Base-by-base conservation (phyloP, 2,797 vertebrate genomes). In the Periophthalmus magnuspinnatus region DNA sequence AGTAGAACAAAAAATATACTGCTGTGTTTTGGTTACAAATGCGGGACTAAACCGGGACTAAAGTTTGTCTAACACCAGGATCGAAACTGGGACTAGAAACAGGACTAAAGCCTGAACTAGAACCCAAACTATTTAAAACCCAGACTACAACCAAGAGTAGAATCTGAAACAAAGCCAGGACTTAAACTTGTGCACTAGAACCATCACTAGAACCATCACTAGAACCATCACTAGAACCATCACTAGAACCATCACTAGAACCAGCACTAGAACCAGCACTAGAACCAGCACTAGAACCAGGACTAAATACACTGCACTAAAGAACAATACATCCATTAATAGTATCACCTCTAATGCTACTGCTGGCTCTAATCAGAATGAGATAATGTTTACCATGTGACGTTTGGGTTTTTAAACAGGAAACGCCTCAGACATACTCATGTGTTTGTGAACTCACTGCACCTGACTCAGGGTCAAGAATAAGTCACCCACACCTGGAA, bases 361-460 rank as follows among this genome's bases (percentile, higher is more conserved):
- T 22, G 13, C 13, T 72, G 76, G 68, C 75, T 74, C 75, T 88
- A 76, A 88, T 60, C 32, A 36, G 58, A 60, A 8, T n/a, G 58
- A 60, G 58, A 36, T 36, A 19, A 36, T 28, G 56, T 36, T 21
- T 59, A 13, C n/a, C 17, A 17, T 34, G 59, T 61, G 34, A 61
- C n/a, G n/a, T 21, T 1, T 17, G 56, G 10, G 13, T 5, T 22
- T 41, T 21, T 6, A 34, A 38, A 82, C 81, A 86, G 90, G 90
- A 92, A 92, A 76, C 85, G 28, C 62, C 63, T 41, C 34, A 93
- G 92, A 92, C 92, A 64, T 69, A 75, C 77, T 69, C 73, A 65
- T 71, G 41, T 67, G 58, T 71, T 13, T 68, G 67, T 85, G 77
- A 74, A 76, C 76, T 86, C 79, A 85, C 79, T 82, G 59, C 76